Percentiles rank a stretch among this genome's conserved stretches.
phyloP scores from a whole-genome alignment of 2,888 invertebrate species.

The Arge pagana region DNA sequence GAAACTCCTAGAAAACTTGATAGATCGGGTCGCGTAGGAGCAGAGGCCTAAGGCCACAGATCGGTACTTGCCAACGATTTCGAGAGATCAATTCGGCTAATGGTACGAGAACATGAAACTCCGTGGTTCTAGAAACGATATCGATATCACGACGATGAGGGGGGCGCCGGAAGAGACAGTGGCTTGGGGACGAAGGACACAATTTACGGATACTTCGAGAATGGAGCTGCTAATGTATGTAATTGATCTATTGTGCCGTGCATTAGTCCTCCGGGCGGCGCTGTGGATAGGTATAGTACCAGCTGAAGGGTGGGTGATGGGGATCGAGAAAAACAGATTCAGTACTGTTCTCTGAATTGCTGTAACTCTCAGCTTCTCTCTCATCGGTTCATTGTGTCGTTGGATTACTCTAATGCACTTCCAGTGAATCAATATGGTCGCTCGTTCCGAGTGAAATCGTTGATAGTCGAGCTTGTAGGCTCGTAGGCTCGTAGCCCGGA shows the following conservation, averaged over 20 bases:
- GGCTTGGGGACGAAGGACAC: conserved; percentile 1
- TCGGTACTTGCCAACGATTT: too few species aligned
- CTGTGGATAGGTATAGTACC: conserved; percentile 25
- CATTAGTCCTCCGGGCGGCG: conserved; percentile 48
- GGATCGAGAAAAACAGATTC: conserved; percentile 13
- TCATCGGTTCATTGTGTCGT: conserved; percentile 47
- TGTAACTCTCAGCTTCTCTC: conserved; percentile 39
- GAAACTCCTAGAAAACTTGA: too few species aligned
- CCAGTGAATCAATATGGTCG: conserved; percentile 24
- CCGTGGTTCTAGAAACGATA: too few species aligned
- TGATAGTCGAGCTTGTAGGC: background rate
- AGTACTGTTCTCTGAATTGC: conserved; percentile 34
- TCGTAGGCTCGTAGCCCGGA: too few species aligned
- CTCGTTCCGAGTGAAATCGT: conserved; percentile 14
- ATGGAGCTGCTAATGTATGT: conserved; percentile 50
- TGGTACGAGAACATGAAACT: too few species aligned
- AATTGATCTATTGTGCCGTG: conserved; percentile 57
- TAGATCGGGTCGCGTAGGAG: too few species aligned
- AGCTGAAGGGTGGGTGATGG: background rate
- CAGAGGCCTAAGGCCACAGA: too few species aligned
- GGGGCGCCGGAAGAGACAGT: conserved; percentile 19
- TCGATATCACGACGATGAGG: conserved; percentile 23
- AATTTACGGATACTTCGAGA: conserved; percentile 6
- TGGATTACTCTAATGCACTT: conserved; percentile 48
- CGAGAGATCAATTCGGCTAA: too few species aligned